Base-by-base conservation (phyloP, 1,140 invertebrate genomes). In the Orussus abietinus region DNA sequence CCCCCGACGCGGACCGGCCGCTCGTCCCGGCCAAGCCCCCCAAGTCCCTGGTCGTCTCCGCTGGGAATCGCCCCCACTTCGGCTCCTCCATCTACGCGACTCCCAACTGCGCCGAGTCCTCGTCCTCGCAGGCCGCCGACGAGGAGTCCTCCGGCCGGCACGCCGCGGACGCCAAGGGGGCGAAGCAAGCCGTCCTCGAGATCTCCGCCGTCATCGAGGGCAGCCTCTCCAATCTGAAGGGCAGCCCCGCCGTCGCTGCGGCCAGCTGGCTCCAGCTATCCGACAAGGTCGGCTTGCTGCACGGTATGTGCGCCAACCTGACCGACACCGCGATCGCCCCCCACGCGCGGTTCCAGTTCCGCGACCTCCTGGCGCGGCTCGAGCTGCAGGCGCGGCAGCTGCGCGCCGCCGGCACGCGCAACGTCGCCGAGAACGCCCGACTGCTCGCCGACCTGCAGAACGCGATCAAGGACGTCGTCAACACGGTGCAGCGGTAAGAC, bases 341-440 rank as follows among this genome's bases (percentile, higher is more conserved):
- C 11, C 89, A 91, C 59, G 82, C 86, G 17, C 85, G 92, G 41
- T 92, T 96, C 64, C 89, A 92, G 52, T 85, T 93, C 56, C 83
- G 90, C 6, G 91, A 95, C 62, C 74, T 94, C 38, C 79, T 94
- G 3, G 82, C 84, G 0, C 76, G 85, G 5, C 74, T 96, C 14
- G 90, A 94, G 61, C 76, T 77, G 2, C 86, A 92, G 62, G 86
- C 86, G 13, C 78, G 86, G 47, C 80, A 82, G 52, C 58, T 92
- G 38, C 78, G 87, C 30, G 83, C 83, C 2, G 82, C 85, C 4
- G 85, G 85, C 33, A 80, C 80, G 36, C 68, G 82, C 55, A 82
- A 88, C 69, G 74, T 82, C 47, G 72, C 80, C 36, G 84, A 86
- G 52, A 84, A 84, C 55, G 76, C 79, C 47, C 76, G 78, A 52